Conservation (phyloP, 1,140 invertebrate species). For the Pristionchus pacificus region DNA sequence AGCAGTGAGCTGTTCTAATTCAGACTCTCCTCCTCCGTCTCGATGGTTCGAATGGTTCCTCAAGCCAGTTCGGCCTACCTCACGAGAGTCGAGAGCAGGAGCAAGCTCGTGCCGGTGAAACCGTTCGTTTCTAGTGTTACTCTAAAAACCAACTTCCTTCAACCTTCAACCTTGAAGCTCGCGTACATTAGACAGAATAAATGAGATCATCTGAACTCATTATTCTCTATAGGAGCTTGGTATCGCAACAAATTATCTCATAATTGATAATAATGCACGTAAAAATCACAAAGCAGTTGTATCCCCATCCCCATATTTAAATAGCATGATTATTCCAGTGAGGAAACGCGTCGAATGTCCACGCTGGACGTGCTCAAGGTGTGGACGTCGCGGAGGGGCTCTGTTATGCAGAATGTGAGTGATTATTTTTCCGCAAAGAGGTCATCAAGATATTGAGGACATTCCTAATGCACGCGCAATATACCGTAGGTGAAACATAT, state of each 20-base stretch:
- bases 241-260: neutral
- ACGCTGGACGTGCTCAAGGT: neutral
- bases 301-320: neutral
- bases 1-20: no score
- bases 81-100: neutral
- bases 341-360: neutral
- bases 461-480: no score
- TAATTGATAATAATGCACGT: neutral
- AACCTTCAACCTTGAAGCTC: no score
- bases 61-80: constrained; percentile 8
- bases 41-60: constrained; percentile 27
- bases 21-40: constrained; percentile 20
- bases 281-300: neutral
- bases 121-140: neutral
- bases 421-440: no score
- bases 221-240: neutral
- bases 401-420: neutral
- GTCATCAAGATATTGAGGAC: no score
- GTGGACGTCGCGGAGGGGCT: neutral
- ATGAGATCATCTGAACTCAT: no score
- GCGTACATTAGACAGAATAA: no score
- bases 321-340: neutral
- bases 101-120: constrained; percentile 16
- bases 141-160: no score
- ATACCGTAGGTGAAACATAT: no score